Conservation (phyloP, 2,113 vertebrate species). For the Reinhardtius hippoglossoides region DNA sequence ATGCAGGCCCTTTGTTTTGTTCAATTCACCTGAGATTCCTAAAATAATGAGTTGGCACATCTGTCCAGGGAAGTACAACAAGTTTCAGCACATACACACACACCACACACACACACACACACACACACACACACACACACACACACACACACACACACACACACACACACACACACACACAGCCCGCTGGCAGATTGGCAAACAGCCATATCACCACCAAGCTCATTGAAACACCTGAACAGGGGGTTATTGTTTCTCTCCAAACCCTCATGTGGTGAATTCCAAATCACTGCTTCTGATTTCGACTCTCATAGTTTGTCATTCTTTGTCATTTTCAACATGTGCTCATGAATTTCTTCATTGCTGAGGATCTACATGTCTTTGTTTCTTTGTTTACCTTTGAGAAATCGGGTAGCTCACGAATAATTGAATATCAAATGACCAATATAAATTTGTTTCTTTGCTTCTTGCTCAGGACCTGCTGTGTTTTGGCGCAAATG, state of each 20-base stretch:
- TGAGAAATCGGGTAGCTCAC: too few species aligned
- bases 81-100: slow-evolving; percentile 26
- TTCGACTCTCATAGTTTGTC: slow-evolving; percentile 22
- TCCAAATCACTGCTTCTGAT: slow-evolving; percentile 17
- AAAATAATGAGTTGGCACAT: slow-evolving; percentile 39
- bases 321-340: slow-evolving; percentile 3
- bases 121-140: slow-evolving; percentile 20
- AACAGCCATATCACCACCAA: slow-evolving; percentile 49
- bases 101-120: not conserved
- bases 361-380: not conserved
- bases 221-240: slow-evolving; percentile 54
- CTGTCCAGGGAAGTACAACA: slow-evolving; percentile 24
- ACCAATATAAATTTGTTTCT: too few species aligned
- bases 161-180: slow-evolving; percentile 20
- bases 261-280: slow-evolving; percentile 7
- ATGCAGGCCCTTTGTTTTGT: slow-evolving; percentile 37
- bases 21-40: slow-evolving; percentile 14
- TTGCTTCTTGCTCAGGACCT: too few species aligned
- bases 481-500: too few species aligned
- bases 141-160: not conserved
- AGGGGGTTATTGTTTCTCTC: slow-evolving; percentile 64
- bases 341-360: slow-evolving; percentile 7
- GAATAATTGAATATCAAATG: too few species aligned
- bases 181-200: slow-evolving; percentile 29
- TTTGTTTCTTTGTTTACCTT: too few species aligned